Conservation (phyloP, 1,140 invertebrate species). For the Platorchestia sp. region DNA sequence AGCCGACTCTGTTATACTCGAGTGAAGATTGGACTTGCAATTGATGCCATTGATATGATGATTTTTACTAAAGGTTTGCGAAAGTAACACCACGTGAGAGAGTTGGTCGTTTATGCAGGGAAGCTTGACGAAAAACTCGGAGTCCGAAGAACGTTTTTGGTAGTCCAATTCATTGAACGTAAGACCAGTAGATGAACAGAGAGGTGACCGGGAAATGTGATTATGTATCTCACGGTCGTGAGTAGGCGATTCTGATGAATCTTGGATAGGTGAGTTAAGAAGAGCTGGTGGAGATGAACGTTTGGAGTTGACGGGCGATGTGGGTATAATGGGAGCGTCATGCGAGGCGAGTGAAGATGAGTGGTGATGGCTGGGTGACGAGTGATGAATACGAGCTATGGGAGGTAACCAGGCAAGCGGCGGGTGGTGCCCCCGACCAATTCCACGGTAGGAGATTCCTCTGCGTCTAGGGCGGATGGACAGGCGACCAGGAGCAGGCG, state of each 20-base stretch:
- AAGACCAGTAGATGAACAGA: not conserved
- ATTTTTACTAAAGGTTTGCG: not conserved
- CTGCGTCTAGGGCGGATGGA: constrained; percentile 18
- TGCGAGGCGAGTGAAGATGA: not conserved
- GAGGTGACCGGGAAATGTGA: not conserved
- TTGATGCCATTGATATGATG: not conserved
- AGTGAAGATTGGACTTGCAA: not conserved
- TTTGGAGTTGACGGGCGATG: not conserved
- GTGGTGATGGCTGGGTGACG: not conserved
- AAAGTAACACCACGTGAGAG: not conserved
- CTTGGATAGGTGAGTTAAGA: not conserved
- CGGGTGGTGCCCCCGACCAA: constrained; percentile 19
- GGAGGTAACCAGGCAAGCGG: constrained; percentile 31
- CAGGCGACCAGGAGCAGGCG: constrained; percentile 50
- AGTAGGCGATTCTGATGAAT: not conserved
- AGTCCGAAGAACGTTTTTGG: not conserved
- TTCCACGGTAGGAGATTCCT: constrained; percentile 13
- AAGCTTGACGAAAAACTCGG: not conserved
- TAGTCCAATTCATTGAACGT: not conserved
- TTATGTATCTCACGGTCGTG: not conserved
- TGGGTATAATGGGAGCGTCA: not conserved
- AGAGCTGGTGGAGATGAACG: not conserved
- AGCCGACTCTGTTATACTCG: not conserved
- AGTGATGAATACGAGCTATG: not conserved
- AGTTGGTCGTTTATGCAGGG: not conserved